Evolutionary conservation across 2,113 vertebrate genomes (phyloP), one percentile per base, ranked within the genome.

Genomic region (Lamprotornis superbus): DNA sequence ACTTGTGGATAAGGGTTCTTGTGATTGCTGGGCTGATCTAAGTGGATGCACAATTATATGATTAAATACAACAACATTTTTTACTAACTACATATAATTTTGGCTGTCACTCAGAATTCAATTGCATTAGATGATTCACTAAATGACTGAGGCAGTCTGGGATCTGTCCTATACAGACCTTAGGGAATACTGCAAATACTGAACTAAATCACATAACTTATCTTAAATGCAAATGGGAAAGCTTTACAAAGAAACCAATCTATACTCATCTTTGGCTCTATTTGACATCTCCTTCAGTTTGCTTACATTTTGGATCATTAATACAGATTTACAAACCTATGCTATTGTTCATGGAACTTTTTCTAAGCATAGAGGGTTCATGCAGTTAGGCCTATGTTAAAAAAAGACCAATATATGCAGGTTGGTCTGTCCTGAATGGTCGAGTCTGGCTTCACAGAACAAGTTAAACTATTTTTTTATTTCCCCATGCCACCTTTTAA

Each of bases 11-110:
- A 81, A 95, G 93, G 42, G 95, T 90, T 93, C 93, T 90, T 80
- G 28, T 87, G 82, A 90, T 67, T 96, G 64, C 90, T 95, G 84
- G 89, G 81, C 78, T 93, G 60, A 94, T 84, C 63, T 93, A 94
- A 95, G 95, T 95, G 87, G 87, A 77, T 95, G 94, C 90, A 91
- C 78, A 95, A 95, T 96, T 95, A 95, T 73, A 88, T 95, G 87
- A 95, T 95, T 96, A 95, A 91, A 93, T 91, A 85, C 65, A 90
- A 73, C 79, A 93, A 91, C 78, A 56, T 85, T 93, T 97, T 95
- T 94, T 90, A 80, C 78, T 96, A 97, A 91, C 90, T 96, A 70
- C 84, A 30, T 83, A 56, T 88, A 85, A 95, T 96, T 95, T 74
- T 69, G 59, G 12, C 93, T 95, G 94, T 93, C 95, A 95, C 71